A percentile compares a stretch with the other conserved stretches of the same genome.
phyloP scores from a whole-genome alignment of 2,888 invertebrate species.

The Onchidella celtica region DNA sequence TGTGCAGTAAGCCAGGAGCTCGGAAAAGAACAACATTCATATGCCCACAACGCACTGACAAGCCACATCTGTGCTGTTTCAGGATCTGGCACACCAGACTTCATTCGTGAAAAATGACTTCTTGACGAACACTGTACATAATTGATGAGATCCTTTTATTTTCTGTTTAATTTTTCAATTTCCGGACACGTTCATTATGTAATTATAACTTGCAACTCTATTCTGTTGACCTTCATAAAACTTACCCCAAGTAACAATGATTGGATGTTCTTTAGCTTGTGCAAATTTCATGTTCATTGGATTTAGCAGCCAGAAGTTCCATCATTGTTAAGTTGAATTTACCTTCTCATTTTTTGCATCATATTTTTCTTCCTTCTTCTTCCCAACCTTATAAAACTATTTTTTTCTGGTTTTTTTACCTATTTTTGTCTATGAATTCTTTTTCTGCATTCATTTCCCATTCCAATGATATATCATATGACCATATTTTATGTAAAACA shows the following conservation, averaged over 20 bases:
- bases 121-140: not conserved
- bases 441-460: too few species aligned
- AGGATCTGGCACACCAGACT: slow-evolving; percentile 11
- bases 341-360: too few species aligned
- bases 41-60: not conserved
- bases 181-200: not conserved
- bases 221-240: not conserved
- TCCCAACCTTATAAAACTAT: too few species aligned
- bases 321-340: too few species aligned
- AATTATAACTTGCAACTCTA: not conserved
- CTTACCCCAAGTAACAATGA: not conserved
- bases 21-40: not conserved
- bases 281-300: too few species aligned
- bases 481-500: too few species aligned
- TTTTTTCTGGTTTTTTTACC: too few species aligned
- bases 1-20: not conserved
- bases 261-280: too few species aligned
- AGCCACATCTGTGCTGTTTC: slow-evolving; percentile 28
- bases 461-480: too few species aligned
- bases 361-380: too few species aligned
- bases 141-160: not conserved
- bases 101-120: not conserved
- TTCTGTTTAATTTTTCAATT: not conserved
- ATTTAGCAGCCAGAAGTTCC: too few species aligned
- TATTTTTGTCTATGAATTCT: too few species aligned